These are phyloP conservation scores for Sinocyclocheilus maitianheensis DNA, from an alignment of 2,113 vertebrate genomes.

Conservation along the genomic window DNA sequence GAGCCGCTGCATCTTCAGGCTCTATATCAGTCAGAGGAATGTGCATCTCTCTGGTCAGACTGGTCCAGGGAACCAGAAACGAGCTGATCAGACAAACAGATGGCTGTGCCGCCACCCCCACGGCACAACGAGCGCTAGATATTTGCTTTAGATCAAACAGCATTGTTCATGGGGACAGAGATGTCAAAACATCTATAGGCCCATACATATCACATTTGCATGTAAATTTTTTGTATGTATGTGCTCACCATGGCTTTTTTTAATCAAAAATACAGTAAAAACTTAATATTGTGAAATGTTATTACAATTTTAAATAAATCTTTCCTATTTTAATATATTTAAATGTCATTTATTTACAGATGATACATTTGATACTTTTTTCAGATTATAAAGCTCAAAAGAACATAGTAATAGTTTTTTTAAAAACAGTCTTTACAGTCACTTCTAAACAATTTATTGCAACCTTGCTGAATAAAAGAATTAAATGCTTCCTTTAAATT, in stretches of 20 bases:
- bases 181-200: neutral
- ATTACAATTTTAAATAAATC: neutral
- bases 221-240: neutral
- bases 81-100: conserved; percentile 23
- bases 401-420: neutral
- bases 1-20: conserved; percentile 58
- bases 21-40: conserved; percentile 41
- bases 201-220: neutral
- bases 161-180: neutral
- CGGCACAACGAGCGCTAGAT: conserved; percentile 53
- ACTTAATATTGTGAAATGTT: neutral
- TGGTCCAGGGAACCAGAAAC: conserved; percentile 41
- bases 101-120: neutral
- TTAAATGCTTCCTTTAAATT: neutral
- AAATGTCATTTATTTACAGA: neutral
- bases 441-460: neutral
- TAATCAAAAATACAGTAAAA: neutral
- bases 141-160: conserved; percentile 6
- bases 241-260: neutral
- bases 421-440: neutral
- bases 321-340: neutral
- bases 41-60: conserved; percentile 32
- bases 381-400: neutral
- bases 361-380: neutral
- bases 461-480: neutral